Base-by-base conservation (phyloP, 2,797 vertebrate genomes). In the Sebastolobus altivelis region DNA sequence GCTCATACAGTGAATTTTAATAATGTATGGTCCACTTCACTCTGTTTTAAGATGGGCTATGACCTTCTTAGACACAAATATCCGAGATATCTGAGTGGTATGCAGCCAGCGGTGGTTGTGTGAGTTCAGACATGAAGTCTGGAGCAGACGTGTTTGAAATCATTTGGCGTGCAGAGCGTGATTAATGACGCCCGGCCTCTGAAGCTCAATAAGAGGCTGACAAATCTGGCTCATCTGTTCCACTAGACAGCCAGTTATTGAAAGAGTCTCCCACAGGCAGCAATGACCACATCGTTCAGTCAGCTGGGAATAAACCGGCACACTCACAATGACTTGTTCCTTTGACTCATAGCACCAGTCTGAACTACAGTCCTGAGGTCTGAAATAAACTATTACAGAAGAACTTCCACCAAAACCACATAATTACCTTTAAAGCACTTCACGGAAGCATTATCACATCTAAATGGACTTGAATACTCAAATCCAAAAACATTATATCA, bases 221-320 rank as follows among this genome's bases (percentile, higher is more conserved):
- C 37, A 75, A 33, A 81, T 65, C 31, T 75, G 63, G 46, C 60
- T 89, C 72, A 87, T 67, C 61, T 84, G 37, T 83, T 86, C 79
- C 80, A 71, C 81, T 35, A 77, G 25, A 73, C 62, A 69, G 43
- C 27, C 65, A 65, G 61, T 81, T 68, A 79, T 6, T 63, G 10
- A 71, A 63, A 73, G 22, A 14, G 40, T 65, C 58, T 85, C 66
- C 29, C 61, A 46, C 67, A 65, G 56, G 56, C 63, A 76, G 75
- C 8, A 13, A 79, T 88, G 85, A 91, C 55, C 73, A 59, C 82
- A 88, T 89, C 13, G 8, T 76, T 40, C 75, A 85, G 78, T 86
- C 86, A 85, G 65, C 72, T 58, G 63, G 61, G 52, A 73, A 81
- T 73, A 72, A 71, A 71, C 73, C 82, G 46, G 69, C 65, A 62